Evolutionary conservation across 2,888 invertebrate species (phyloP), one percentile per base, ranked within the genome.

Genomic region (Drepana falcataria): DNA sequence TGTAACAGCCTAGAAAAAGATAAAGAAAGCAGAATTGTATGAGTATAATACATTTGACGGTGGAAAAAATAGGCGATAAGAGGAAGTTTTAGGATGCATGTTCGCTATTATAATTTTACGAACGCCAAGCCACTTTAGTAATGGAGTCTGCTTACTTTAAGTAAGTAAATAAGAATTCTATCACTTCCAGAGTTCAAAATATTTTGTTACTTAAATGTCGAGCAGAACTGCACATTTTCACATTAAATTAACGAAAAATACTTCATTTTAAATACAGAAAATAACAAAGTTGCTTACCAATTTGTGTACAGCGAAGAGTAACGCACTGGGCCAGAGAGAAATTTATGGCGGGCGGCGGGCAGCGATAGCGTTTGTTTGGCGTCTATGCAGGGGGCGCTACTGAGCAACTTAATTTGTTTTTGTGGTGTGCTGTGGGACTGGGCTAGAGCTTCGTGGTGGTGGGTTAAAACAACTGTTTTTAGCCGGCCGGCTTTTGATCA

Each of bases 371-470:
- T 76, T 78, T 74, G 65, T 72, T 73, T 79, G 84, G 91, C 91
- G 91, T 91, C 91, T 67, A 68, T 90, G 79, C 80, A 91, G 90
- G 85, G 89, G 89, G 89, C 89, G 89, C 85, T 71, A 63, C 44
- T 40, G n/a, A 44, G 44, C 44, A 37, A 37, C 3, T 3, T 5
- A 37, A 37, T 5, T 5, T 37, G 5, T 5, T 3, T 37, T 37
- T 37, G 37, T 37, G 21, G 21, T 21, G 21, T 21, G 21, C 21
- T 21, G 21, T 21, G 21, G 21, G 21, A 21, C 21, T 21, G 21
- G 21, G 21, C 21, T 21, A 21, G 21, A 21, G 21, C 21, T 21
- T 21, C 21, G 21, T 21, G 21, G 21, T 21, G 21, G 21, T 21
- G 21, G 21, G 21, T 21, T 21, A 21, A 21, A 21, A 21, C 0